These are phyloP conservation scores for Pseudochirops cupreus DNA, from an alignment of 2,797 vertebrate species.

Conservation along the genomic window DNA sequence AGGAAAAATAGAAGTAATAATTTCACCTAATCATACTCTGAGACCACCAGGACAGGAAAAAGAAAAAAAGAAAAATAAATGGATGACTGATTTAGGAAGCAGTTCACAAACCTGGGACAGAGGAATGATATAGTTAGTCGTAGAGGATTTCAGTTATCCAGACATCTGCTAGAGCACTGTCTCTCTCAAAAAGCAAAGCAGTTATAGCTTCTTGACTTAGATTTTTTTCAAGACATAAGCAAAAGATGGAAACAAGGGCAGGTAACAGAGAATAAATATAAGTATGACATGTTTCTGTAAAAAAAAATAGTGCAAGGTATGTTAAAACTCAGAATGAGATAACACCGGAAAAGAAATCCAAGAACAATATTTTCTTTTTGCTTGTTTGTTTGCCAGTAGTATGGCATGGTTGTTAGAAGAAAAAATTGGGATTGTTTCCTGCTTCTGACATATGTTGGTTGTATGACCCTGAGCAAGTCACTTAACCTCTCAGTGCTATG, in stretches of 20 bases:
- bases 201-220: neutral
- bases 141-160: neutral
- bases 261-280: neutral
- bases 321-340: neutral
- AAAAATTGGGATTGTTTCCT: neutral
- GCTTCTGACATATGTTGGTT: neutral
- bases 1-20: neutral
- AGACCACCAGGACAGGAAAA: neutral
- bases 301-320: neutral
- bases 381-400: neutral
- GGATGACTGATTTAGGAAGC: neutral
- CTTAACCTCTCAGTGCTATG: neutral
- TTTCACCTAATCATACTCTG: neutral
- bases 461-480: neutral
- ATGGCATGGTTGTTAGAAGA: neutral
- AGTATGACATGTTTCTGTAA: neutral
- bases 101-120: neutral
- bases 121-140: neutral
- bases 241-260: neutral
- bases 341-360: neutral
- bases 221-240: neutral
- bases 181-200: neutral
- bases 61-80: neutral
- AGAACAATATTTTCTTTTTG: neutral
- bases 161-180: neutral